Base-by-base conservation (phyloP, 2,797 vertebrate genomes). In the Enteromius treurensis region DNA sequence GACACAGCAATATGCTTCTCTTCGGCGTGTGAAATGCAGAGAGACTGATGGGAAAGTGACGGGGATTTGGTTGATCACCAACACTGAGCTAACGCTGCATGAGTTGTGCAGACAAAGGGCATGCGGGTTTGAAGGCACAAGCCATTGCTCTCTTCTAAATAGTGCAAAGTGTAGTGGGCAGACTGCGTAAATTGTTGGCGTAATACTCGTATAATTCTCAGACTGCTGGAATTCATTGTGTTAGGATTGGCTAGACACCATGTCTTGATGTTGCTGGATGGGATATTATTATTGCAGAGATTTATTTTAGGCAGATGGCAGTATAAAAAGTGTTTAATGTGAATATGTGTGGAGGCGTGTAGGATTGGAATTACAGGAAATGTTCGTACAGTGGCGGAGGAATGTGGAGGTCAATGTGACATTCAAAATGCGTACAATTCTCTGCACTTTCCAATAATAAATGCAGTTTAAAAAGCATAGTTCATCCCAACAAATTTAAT, bases 191-290 rank as follows among this genome's bases (percentile, higher is more conserved):
- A 88, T 88, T 89, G 70, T 89, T 89, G 84, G 84, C 79, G 81
- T 85, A 90, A 91, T 89, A 88, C 86, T 89, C 71, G 81, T 60
- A 74, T 67, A 76, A 82, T 67, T 82, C 60, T 67, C 81, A 87
- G 83, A 60, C 74, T 71, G 77, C 90, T 91, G 89, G 87, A 87
- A 89, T 87, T 89, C 80, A 87, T 88, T 87, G 87, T 86, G 89
- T 91, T 91, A 85, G 81, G 70, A 88, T 88, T 92, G 92, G 92
- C 92, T 86, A 93, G 91, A 93, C 90, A 89, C 73, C 84, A 87
- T 89, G 91, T 92, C 91, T 91, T 93, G 88, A 92, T 91, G 89
- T 87, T 88, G 64, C 87, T 88, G 87, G 87, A 88, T 81, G 86
- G 87, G 76, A 23, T 85, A 89, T 84, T 87, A 90, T 90, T 74